Conservation (phyloP, 2,797 vertebrate genomes). For the Dendrocincla tyrannina region DNA sequence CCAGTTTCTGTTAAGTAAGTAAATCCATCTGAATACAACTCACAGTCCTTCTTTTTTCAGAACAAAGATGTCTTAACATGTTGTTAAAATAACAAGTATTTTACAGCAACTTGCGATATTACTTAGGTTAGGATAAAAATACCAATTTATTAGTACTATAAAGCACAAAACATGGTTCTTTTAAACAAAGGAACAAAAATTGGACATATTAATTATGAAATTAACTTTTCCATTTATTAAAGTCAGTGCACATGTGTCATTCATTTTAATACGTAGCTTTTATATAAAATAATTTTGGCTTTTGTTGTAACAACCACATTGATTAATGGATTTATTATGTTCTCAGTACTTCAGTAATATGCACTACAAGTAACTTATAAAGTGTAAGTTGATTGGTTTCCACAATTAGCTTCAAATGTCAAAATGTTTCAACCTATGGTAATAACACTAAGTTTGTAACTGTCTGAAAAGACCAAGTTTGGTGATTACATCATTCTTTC, state of each 20-base stretch:
- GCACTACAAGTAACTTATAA: background rate
- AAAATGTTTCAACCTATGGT: background rate
- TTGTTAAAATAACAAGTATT: background rate
- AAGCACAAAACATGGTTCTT: background rate
- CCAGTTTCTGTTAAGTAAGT: background rate
- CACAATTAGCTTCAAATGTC: background rate
- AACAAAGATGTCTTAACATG: background rate
- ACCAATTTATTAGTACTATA: background rate
- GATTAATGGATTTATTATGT: background rate
- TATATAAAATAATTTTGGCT: background rate
- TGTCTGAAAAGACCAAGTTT: background rate
- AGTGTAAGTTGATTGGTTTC: background rate
- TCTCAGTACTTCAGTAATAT: background rate
- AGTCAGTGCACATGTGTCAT: background rate
- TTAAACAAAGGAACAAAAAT: background rate
- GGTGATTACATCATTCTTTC: background rate
- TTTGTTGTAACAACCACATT: background rate
- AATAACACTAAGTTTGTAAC: background rate
- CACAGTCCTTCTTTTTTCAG: background rate
- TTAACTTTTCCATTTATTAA: background rate
- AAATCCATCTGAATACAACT: background rate
- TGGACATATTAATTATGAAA: background rate
- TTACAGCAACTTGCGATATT: background rate
- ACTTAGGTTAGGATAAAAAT: background rate
- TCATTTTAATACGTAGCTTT: background rate